Base-by-base conservation (phyloP, 2,797 vertebrate genomes). In the Epinephelus awoara region DNA sequence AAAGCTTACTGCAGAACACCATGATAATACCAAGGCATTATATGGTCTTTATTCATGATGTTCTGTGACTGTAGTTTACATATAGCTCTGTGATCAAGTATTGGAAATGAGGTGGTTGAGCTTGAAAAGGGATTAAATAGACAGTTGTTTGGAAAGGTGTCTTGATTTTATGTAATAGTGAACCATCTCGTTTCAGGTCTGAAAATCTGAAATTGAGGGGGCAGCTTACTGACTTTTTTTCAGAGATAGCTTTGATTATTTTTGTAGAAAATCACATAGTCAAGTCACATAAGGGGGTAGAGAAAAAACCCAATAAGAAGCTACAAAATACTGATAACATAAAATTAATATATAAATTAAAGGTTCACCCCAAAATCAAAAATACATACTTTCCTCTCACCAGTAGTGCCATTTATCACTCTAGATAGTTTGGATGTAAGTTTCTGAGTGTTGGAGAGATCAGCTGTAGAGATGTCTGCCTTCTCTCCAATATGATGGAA, bases 1-100 rank as follows among this genome's bases (percentile, higher is more conserved):
- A 81, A 59, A 15, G 7, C n/a, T 12, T 42, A 92, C 71, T 90
- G 77, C 90, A 91, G 58, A 18, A 17, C 47, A 49, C 2, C 3
- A 19, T 1, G 15, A 19, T 21, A 7, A 59, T 56, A 11, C 27
- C 11, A 25, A 3, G 54, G 14, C 55, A 1, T 55, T 70, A 3
- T 6, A 19, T 23, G 12, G 19, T 34, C 15, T 42, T 54, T 5
- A 18, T 12, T 46, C 2, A n/a, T 21, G 10, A 13, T 52, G n/a
- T 29, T 25, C 2, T 2, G 3, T 1, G 2, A 12, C 6, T 42
- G 29, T 6, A 42, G 47, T 5, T 14, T 18, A 61, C 8, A 38
- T 61, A 17, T 55, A 75, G 23, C 9, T 12, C 3, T n/a, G 21
- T 40, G 5, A 34, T 44, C 4, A 40, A 58, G 46, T 46, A 1